Base-by-base conservation (phyloP, 2,888 invertebrate species). In the Meiosimyza platycephala region DNA sequence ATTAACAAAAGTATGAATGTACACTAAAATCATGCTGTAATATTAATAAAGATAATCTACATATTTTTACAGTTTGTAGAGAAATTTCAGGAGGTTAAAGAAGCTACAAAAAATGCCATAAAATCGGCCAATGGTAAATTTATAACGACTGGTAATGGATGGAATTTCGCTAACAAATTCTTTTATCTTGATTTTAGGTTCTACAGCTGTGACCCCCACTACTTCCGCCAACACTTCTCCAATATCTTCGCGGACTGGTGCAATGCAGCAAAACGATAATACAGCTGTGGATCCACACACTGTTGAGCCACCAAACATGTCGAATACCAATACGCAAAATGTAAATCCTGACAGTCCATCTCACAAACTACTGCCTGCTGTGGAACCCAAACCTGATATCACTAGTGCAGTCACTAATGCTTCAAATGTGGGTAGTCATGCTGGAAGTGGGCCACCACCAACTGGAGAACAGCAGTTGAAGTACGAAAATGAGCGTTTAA, bases 71-170 rank as follows among this genome's bases (percentile, higher is more conserved):
- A 87, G 87, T 98, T 98, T 89, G 97, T 98, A 81, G 98, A 98
- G 87, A 98, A 98, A 88, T 98, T 98, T 88, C 96, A 97, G 89
- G 98, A 98, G 88, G 97, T 98, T 40, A 98, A 98, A 86, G 98
- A 98, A 87, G 95, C 97, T 55, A 97, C 97, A 15, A 93, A 94
- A 82, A 89, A 90, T 83, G 92, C 93, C 72, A 90, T 90, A 78
- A 93, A 92, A 84, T 90, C 90, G 40, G 89, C 90, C 47, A 91
- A 91, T 83, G 91, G 84, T 84, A 79, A 72, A 6, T 9, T 40
- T 33, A n/a, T 28, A 11, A 55, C 15, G 6, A 40, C 5, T 13
- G 50, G 15, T 22, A 15, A 65, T 7, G 28, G 63, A 7, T 48
- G 6, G 6, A 18, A 67, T 28, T 9, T 55, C 18, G 3, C 40